Percentiles rank a stretch among this genome's conserved stretches.
phyloP scores from a whole-genome alignment of 2,888 invertebrate species.

The Drosophila lacicola region DNA sequence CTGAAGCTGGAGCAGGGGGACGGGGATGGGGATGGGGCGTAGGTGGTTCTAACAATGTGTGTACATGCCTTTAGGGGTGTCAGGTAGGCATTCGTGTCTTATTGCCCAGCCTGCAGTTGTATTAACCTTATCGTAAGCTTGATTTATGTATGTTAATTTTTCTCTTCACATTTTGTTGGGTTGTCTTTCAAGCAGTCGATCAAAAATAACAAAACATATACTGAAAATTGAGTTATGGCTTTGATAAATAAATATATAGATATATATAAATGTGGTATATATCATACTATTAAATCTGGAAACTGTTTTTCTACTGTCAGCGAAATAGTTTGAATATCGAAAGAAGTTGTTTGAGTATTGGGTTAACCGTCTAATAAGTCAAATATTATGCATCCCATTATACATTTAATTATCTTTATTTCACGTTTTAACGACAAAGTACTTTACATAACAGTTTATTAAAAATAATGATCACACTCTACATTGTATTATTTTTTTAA shows the following conservation, averaged over 20 bases:
- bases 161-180: conserved; percentile 13
- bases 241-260: not conserved
- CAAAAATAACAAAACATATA: conserved; percentile 26
- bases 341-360: not conserved
- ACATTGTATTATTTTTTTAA: no score
- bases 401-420: no score
- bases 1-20: not conserved
- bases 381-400: no score
- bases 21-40: not conserved
- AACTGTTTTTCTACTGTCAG: not conserved
- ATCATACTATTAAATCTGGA: not conserved
- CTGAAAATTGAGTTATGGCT: conserved; percentile 53
- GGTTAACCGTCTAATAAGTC: no score
- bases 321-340: not conserved
- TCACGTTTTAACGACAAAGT: no score
- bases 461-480: no score
- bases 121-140: conserved; percentile 70
- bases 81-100: conserved; percentile 25
- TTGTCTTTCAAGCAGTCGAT: conserved; percentile 43
- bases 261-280: not conserved
- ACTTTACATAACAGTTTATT: no score
- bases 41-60: not conserved
- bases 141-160: conserved; percentile 70
- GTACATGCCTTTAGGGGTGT: not conserved
- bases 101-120: conserved; percentile 53